Base-by-base conservation (phyloP, 2,797 vertebrate species). In the Cygnus olor region DNA sequence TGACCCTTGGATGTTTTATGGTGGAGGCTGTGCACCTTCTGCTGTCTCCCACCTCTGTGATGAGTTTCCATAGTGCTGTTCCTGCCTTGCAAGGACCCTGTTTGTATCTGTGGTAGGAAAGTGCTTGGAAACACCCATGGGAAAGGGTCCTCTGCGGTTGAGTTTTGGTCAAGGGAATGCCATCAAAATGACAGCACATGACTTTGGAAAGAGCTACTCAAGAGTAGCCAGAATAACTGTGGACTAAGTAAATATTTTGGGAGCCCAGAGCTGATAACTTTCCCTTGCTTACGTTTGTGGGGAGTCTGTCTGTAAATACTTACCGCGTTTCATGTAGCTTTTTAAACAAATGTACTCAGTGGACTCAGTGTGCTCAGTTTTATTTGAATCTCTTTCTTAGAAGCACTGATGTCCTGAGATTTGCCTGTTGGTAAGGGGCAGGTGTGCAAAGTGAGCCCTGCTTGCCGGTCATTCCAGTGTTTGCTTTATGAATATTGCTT, bases 181-280 rank as follows among this genome's bases (percentile, higher is more conserved):
- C 25, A 10, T 76, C 68, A 88, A 82, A 85, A 80, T 34, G 25
- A n/a, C 47, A 88, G 56, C 44, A 51, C 25, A 38, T 47, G 57
- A 69, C 76, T 85, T 89, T 38, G 81, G 45, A 91, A 88, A 80
- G 64, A n/a, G 76, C 78, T 49, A 13, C 32, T 82, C 0, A 2
- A 93, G 45, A 45, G 34, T 2, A 56, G 53, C 69, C 60, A 77
- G 72, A 78, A 38, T 78, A 69, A 65, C 11, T 12, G 76, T 36
- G 85, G 71, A 32, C 3, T 78, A 32, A 87, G 72, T 94, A 94
- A 94, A 95, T 85, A 94, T 80, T 94, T 83, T 85, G 38, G 72
- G 22, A 89, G 19, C 57, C 38, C 54, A 72, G 69, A 89, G 72
- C 71, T 63, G 84, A 40, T 85, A 94, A 94, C 51, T 92, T 93